phyloP scores from a whole-genome alignment of 2,888 invertebrate species.

The Notodonta ziczac region DNA sequence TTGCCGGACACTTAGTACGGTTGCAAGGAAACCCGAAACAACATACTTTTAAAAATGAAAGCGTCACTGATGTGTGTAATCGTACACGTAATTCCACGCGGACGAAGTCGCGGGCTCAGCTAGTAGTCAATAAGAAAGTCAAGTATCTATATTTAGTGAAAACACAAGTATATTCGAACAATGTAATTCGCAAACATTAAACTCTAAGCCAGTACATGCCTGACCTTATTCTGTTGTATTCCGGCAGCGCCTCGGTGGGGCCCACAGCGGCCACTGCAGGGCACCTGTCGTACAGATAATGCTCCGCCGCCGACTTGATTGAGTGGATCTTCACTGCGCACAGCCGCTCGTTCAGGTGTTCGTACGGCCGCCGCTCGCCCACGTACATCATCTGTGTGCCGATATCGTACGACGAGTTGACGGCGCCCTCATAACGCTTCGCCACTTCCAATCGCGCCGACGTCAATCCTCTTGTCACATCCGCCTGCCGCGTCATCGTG shows the following conservation, averaged over 20 bases:
- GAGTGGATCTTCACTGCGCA: slow-evolving; percentile 14
- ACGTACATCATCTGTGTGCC: slow-evolving; percentile 61
- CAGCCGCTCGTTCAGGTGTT: slow-evolving; percentile 21
- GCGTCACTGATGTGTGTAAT: too few relatives aligned
- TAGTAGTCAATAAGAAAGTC: neutral
- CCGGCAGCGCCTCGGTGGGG: slow-evolving; percentile 68
- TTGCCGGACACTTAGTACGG: too few relatives aligned
- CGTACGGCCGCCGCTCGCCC: slow-evolving; percentile 44
- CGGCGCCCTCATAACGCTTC: slow-evolving; percentile 47
- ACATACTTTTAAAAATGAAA: too few relatives aligned
- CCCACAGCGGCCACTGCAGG: slow-evolving; percentile 73
- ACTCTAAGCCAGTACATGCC: slow-evolving; percentile 68
- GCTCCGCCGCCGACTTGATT: slow-evolving; percentile 41
- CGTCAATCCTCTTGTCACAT: slow-evolving; percentile 61
- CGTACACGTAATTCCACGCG: too few relatives aligned
- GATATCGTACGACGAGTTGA: slow-evolving; percentile 62
- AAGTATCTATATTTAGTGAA: neutral
- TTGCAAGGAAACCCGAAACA: too few relatives aligned
- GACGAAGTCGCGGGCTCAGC: too few relatives aligned
- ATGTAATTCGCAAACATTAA: slow-evolving; percentile 27
- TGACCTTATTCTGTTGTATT: slow-evolving; percentile 63
- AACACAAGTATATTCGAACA: too few relatives aligned
- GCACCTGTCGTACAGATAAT: slow-evolving; percentile 69
- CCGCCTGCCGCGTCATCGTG: slow-evolving; percentile 43
- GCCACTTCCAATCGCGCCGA: slow-evolving; percentile 56